These are phyloP conservation scores for Tadarida brasiliensis DNA, from an alignment of 2,797 vertebrate genomes.

Conservation along the genomic window DNA sequence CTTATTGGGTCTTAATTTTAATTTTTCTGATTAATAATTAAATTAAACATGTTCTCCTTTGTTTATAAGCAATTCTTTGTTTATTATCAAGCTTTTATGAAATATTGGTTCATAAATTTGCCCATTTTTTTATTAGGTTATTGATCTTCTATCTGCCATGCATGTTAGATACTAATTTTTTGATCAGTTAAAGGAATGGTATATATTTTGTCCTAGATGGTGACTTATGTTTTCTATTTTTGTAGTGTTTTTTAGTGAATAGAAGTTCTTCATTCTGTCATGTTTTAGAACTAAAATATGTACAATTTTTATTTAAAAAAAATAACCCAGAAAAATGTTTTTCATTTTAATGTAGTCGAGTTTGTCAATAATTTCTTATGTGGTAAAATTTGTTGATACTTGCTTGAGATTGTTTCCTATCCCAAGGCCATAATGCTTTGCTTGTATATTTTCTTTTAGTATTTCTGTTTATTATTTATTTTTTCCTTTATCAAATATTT, in stretches of 20 bases:
- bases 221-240: conserved; percentile 26
- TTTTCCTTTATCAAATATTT: not conserved
- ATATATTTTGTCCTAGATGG: not conserved
- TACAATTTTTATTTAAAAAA: not conserved
- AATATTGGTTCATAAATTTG: not conserved
- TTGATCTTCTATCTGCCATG: not conserved
- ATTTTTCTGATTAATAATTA: conserved; percentile 42
- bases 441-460: conserved; percentile 10
- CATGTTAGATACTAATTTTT: conserved; percentile 13
- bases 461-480: not conserved
- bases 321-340: not conserved
- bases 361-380: not conserved
- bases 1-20: conserved; percentile 12
- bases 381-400: not conserved
- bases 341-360: conserved; percentile 22
- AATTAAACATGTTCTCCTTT: not conserved
- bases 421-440: not conserved
- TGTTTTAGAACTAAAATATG: not conserved
- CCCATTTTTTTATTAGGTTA: not conserved
- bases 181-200: not conserved
- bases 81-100: not conserved
- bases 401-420: not conserved
- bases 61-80: not conserved
- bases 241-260: not conserved
- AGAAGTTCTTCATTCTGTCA: not conserved